Evolutionary conservation across 2,888 invertebrate species (phyloP), one percentile per base, ranked within the genome.

Genomic region (Trichogramma dendrolimi): DNA sequence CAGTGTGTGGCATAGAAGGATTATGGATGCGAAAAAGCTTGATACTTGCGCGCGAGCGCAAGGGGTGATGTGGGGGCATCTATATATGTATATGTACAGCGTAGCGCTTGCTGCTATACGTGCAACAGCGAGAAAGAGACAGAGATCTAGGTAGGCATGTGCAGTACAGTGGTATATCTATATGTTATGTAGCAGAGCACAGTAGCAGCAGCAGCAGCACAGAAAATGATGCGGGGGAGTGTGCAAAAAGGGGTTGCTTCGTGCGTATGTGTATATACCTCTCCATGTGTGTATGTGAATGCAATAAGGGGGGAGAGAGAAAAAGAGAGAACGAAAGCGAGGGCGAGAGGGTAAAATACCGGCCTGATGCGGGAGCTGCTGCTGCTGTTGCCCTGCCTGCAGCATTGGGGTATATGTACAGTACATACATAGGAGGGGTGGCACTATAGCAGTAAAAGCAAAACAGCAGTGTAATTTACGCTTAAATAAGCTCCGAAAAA

Each of bases 1-100:
- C 27, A 27, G 27, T 27, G 27, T 27, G 5, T 60, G 57, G 41
- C 58, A 2, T 27, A 62, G 58, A 61, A 64, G 64, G 64, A 63
- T 64, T 55, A 64, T 64, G 64, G 66, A 58, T 62, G 55, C 55
- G 38, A 64, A 61, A 61, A 59, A 62, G 55, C 46, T 62, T 60
- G 58, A 27, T 27, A 27, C 27, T 27, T 27, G 27, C 27, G 27
- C 27, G 27, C 27, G 27, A 27, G 27, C 27, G 27, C 27, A 27
- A 27, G 27, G 61, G 62, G 58, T 58, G 62, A 10, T 10, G n/a
- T 46, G 2, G n/a, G n/a, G 46, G n/a, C n/a, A 46, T 8, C 8
- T 10, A 46, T n/a, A 46, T 8, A 46, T n/a, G n/a, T n/a, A 46
- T 8, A 46, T n/a, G n/a, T 8, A 46, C 46, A 46, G n/a, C 8